Evolutionary conservation across 2,113 vertebrate genomes (phyloP).

Genomic region (Mormyrus iriodes): DNA sequence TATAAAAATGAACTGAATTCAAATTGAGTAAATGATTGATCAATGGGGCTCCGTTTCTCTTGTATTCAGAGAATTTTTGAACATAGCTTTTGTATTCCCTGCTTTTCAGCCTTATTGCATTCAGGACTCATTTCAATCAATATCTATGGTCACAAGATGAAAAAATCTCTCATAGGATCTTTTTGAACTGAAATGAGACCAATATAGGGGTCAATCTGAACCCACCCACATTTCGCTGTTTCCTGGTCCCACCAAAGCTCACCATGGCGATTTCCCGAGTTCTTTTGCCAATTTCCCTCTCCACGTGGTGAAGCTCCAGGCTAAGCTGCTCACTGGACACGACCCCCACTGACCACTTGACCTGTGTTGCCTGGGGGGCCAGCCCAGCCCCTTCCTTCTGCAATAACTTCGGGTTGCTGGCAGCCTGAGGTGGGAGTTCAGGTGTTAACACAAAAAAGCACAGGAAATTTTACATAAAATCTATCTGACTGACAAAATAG

Average conservation of each 20-base stretch:
- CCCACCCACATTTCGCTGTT: background rate
- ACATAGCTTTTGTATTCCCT: background rate
- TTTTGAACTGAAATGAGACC: background rate
- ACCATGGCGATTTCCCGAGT: constrained; percentile 76
- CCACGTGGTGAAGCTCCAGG: constrained; percentile 78
- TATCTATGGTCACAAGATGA: background rate
- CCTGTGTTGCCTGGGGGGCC: constrained; percentile 63
- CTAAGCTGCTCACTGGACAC: constrained; percentile 80
- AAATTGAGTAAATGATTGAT: background rate
- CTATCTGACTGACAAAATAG: background rate
- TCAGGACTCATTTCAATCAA: background rate
- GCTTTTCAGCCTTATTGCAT: background rate
- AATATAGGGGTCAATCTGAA: background rate
- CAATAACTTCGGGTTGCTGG: constrained; percentile 69
- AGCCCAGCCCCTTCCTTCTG: constrained; percentile 66
- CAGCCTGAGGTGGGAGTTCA: constrained; percentile 59
- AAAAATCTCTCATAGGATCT: background rate
- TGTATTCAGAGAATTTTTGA: background rate
- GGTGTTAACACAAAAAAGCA: background rate
- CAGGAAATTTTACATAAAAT: background rate
- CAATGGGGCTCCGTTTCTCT: background rate
- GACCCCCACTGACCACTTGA: constrained; percentile 70
- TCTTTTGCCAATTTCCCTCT: constrained; percentile 79
- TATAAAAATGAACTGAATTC: background rate
- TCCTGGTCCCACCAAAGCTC: constrained; percentile 37